phyloP scores from a whole-genome alignment of 2,888 invertebrate genomes.

The Drosophila merina region DNA sequence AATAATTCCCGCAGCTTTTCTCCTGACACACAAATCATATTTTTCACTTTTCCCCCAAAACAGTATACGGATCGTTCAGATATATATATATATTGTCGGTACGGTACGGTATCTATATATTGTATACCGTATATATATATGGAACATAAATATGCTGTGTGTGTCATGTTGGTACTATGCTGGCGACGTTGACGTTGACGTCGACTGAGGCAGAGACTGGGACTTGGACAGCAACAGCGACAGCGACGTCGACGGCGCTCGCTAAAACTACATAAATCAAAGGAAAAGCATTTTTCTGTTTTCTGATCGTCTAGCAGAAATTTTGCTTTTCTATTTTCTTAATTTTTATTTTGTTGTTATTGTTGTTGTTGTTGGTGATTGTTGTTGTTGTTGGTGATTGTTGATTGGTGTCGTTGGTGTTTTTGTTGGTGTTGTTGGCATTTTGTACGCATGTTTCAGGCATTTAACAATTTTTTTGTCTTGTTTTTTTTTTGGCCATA shows the following conservation, averaged over 20 bases:
- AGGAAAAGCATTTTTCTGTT: conserved; percentile 69
- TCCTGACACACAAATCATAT: conserved; percentile 33
- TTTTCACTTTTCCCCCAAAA: conserved; percentile 3
- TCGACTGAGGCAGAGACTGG: conserved; percentile 22
- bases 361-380: conserved; percentile 24
- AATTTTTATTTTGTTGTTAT: conserved; percentile 39
- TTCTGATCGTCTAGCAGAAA: conserved; percentile 52
- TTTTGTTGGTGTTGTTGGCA: conserved; percentile 59
- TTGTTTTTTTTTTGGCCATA: conserved; percentile 47
- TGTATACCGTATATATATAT: conserved; percentile 14
- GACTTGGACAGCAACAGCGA: not conserved
- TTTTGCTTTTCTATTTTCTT: conserved; percentile 27
- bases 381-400: conserved; percentile 35
- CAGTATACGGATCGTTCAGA: conserved; percentile 25
- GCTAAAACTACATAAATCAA: conserved; percentile 73
- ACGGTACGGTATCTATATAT: not conserved
- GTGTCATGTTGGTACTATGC: conserved; percentile 40
- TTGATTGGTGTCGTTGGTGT: conserved; percentile 38
- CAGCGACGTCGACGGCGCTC: conserved; percentile 36
- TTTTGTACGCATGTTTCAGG: conserved; percentile 77
- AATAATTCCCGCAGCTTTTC: conserved; percentile 17
- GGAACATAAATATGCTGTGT: conserved; percentile 32
- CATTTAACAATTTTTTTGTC: conserved; percentile 71
- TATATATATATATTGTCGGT: not conserved
- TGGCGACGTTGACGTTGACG: conserved; percentile 15